Evolutionary conservation across 2,888 invertebrate genomes (phyloP).

Genomic region (Dolichomitus sp.): DNA sequence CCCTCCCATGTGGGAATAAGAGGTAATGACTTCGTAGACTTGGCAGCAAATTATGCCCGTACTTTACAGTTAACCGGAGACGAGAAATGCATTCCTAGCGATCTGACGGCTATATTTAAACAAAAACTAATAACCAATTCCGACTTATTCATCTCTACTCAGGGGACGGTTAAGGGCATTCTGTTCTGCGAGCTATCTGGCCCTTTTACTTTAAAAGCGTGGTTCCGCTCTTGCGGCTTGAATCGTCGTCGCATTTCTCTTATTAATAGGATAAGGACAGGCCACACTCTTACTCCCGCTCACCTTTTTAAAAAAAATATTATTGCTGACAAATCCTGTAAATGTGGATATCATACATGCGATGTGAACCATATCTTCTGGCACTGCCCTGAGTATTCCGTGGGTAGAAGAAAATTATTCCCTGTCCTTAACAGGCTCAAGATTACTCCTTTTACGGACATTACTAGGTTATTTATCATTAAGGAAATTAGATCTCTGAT

Average conservation of each 20-base stretch:
- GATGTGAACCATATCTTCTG: too few species aligned
- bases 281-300: too few species aligned
- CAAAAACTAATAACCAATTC: background rate
- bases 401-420: background rate
- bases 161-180: background rate
- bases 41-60: background rate
- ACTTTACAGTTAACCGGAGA: background rate
- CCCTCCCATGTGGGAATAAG: background rate
- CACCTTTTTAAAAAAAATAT: too few species aligned
- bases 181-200: background rate
- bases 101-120: background rate
- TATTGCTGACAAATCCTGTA: too few species aligned
- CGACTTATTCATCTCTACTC: background rate
- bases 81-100: background rate
- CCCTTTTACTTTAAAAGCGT: background rate
- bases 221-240: background rate
- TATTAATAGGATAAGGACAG: too few species aligned
- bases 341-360: too few species aligned
- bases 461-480: conserved; percentile 18
- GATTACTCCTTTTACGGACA: background rate
- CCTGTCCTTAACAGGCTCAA: background rate
- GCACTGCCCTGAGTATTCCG: background rate
- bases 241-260: background rate
- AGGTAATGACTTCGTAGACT: conserved; percentile 2
- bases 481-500: background rate